phyloP scores from a whole-genome alignment of 2,888 invertebrate species.

The Brachypterus glaber region DNA sequence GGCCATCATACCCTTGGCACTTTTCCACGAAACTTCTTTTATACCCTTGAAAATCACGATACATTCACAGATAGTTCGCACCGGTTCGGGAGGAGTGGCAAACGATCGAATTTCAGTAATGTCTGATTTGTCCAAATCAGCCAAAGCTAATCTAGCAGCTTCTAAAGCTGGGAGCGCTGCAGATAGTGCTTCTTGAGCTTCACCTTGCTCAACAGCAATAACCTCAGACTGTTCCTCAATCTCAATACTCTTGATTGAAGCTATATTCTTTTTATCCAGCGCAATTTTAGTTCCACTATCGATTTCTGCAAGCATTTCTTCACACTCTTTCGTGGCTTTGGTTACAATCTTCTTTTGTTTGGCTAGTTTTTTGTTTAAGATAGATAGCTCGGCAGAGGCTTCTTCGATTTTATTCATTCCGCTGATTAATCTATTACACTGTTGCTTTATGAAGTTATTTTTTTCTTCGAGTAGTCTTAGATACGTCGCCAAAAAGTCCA shows the following conservation, averaged over 20 bases:
- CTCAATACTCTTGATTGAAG: constrained; percentile 68
- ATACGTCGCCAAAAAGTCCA: constrained; percentile 78
- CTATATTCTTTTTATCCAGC: constrained; percentile 67
- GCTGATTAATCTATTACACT: constrained; percentile 60
- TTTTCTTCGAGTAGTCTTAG: constrained; percentile 66
- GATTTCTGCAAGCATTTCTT: constrained; percentile 66
- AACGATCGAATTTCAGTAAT: constrained; percentile 90
- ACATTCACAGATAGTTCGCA: constrained; percentile 84
- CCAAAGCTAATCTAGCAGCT: constrained; percentile 66
- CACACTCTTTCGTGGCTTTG: constrained; percentile 73
- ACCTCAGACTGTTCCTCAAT: constrained; percentile 73
- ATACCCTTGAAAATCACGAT: constrained; percentile 75
- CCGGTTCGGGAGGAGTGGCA: constrained; percentile 82
- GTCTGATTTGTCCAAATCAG: constrained; percentile 78
- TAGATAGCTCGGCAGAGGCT: constrained; percentile 70
- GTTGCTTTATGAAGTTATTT: constrained; percentile 48
- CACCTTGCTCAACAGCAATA: constrained; percentile 71
- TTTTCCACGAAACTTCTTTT: constrained; percentile 83
- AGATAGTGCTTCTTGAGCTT: constrained; percentile 70
- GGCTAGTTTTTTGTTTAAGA: constrained; percentile 69
- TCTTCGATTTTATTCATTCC: constrained; percentile 78
- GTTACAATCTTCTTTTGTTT: constrained; percentile 75
- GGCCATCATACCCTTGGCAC: constrained; percentile 86
- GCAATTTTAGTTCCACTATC: constrained; percentile 61
- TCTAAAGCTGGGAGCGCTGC: constrained; percentile 80